phyloP scores from a whole-genome alignment of 2,797 vertebrate genomes.

The Buceros bicornis region DNA sequence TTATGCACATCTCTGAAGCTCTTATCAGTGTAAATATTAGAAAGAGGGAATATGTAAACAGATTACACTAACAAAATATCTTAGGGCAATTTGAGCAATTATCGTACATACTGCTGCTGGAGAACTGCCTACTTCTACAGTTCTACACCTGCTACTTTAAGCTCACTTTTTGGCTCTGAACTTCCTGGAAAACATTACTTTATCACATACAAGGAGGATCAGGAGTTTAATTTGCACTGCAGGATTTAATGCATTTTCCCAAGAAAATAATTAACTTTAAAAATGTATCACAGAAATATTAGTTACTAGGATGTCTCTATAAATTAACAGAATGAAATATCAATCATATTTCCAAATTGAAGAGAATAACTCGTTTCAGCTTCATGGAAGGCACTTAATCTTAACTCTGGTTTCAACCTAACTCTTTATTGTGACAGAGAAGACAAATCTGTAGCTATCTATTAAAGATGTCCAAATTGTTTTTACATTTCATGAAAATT shows the following conservation, averaged over 20 bases:
- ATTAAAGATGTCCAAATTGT: background rate
- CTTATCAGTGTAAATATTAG: conserved; percentile 50
- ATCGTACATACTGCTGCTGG: background rate
- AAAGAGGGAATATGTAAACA: conserved; percentile 52
- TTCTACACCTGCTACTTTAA: conserved; percentile 41
- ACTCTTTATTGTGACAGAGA: background rate
- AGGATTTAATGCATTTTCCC: conserved; percentile 17
- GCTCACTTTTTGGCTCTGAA: background rate
- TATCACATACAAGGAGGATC: background rate
- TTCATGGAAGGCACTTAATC: background rate
- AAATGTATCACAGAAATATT: background rate
- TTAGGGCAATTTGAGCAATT: conserved; percentile 47
- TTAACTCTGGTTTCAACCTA: background rate
- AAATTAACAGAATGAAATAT: background rate
- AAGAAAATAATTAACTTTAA: conserved; percentile 7
- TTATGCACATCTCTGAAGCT: conserved; percentile 42
- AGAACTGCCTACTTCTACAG: conserved; percentile 34
- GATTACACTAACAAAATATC: conserved; percentile 49
- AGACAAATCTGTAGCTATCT: background rate
- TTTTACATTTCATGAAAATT: background rate
- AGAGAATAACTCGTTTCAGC: background rate
- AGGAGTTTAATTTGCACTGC: background rate
- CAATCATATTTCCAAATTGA: background rate
- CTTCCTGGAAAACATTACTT: conserved; percentile 3
- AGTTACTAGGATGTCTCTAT: background rate